These are phyloP conservation scores for Ligdia adustata DNA, from an alignment of 2,888 invertebrate species.

Conservation along the genomic window DNA sequence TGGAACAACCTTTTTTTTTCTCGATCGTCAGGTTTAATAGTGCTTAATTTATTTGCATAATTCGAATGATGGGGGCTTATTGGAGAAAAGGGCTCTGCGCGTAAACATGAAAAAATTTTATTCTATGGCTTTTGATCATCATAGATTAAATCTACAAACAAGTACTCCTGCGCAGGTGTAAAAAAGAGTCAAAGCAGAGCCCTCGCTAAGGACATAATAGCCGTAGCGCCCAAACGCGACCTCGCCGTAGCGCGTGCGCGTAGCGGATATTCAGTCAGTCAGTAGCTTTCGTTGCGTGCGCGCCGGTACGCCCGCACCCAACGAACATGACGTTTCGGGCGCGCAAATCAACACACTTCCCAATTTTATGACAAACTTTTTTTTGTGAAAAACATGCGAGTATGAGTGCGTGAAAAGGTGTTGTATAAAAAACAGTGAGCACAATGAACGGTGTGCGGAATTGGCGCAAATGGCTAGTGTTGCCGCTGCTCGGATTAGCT, in stretches of 20 bases:
- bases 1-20: too few species aligned
- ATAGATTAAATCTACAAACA: conserved; percentile 35
- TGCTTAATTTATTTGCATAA: too few species aligned
- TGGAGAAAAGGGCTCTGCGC: too few species aligned
- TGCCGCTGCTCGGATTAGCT: conserved; percentile 82
- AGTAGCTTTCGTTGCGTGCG: conserved; percentile 72
- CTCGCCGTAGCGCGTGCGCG: conserved; percentile 61
- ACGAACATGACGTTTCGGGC: conserved; percentile 55
- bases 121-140: too few species aligned
- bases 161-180: conserved; percentile 43
- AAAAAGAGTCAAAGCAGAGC: conserved; percentile 45
- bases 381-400: conserved; percentile 28
- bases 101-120: too few species aligned
- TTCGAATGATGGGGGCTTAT: too few species aligned
- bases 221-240: conserved; percentile 71
- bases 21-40: too few species aligned
- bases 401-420: conserved; percentile 55
- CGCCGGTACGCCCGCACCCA: conserved; percentile 49
- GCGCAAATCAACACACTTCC: conserved; percentile 35
- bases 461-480: conserved; percentile 83
- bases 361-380: conserved; percentile 27
- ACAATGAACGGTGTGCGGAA: conserved; percentile 79
- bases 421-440: conserved; percentile 55
- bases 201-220: conserved; percentile 49
- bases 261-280: conserved; percentile 62